phyloP scores from a whole-genome alignment of 2,888 invertebrate genomes.

The Nephrotoma flavescens region DNA sequence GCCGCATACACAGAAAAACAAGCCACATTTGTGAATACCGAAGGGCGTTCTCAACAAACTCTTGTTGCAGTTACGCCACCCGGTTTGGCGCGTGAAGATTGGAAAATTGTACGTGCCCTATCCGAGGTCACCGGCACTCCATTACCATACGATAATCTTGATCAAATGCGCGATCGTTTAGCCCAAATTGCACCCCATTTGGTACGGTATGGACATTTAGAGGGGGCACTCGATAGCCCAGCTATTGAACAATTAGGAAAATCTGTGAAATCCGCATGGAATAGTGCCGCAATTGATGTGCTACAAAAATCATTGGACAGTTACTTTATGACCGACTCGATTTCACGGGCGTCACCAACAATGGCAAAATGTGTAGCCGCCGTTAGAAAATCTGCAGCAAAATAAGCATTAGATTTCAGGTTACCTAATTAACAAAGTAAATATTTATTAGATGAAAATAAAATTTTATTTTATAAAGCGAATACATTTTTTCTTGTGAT shows the following conservation, averaged over 20 bases:
- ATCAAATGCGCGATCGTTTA: slow-evolving; percentile 68
- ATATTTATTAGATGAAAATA: not conserved
- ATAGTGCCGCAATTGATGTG: slow-evolving; percentile 48
- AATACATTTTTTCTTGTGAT: not conserved
- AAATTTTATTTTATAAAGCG: not conserved
- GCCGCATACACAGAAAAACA: slow-evolving; percentile 98
- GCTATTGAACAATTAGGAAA: slow-evolving; percentile 62
- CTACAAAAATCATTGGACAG: slow-evolving; percentile 66
- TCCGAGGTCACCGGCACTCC: slow-evolving; percentile 67
- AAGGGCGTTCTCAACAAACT: slow-evolving; percentile 91
- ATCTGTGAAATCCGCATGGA: slow-evolving; percentile 34
- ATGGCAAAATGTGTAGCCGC: slow-evolving; percentile 98
- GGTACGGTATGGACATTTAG: slow-evolving; percentile 66
- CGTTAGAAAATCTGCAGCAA: slow-evolving; percentile 42
- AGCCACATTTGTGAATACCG: slow-evolving; percentile 94
- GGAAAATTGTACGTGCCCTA: slow-evolving; percentile 95
- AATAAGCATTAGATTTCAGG: not conserved
- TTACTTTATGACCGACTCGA: slow-evolving; percentile 90
- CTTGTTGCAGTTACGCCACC: slow-evolving; percentile 78
- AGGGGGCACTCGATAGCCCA: slow-evolving; percentile 69
- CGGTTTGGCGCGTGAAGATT: slow-evolving; percentile 87
- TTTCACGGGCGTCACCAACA: slow-evolving; percentile 91
- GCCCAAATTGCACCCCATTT: slow-evolving; percentile 81
- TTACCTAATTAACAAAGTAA: not conserved
- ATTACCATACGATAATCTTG: slow-evolving; percentile 76